These are phyloP conservation scores for Callorhinus ursinus DNA, from an alignment of 2,113 vertebrate genomes.

Conservation along the genomic window DNA sequence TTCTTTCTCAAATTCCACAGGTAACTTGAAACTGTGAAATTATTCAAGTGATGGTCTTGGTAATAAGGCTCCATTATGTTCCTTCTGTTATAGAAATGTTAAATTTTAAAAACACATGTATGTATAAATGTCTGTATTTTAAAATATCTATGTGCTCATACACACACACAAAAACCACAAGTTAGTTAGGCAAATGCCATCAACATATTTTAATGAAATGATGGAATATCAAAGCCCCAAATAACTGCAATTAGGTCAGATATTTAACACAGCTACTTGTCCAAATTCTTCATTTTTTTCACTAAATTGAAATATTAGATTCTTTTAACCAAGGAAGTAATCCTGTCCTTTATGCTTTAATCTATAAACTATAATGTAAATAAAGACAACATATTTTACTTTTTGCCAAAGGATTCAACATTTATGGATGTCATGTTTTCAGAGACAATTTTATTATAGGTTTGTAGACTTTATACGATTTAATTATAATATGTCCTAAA, in stretches of 20 bases:
- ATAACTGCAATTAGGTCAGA: background rate
- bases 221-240: background rate
- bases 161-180: background rate
- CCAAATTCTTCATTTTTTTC: background rate
- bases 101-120: background rate
- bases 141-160: background rate
- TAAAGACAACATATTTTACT: background rate
- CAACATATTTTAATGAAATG: background rate
- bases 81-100: background rate
- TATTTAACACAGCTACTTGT: background rate
- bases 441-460: background rate
- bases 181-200: fast-evolving
- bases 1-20: background rate
- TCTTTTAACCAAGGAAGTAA: background rate
- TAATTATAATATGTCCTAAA: slow-evolving; percentile 25
- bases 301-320: background rate
- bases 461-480: background rate
- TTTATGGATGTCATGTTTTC: background rate
- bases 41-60: background rate
- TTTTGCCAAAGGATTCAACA: slow-evolving; percentile 19
- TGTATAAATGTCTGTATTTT: background rate
- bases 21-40: background rate
- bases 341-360: background rate
- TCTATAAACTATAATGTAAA: background rate
- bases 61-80: background rate